Evolutionary conservation across 2,797 vertebrate species (phyloP), one percentile per base, ranked within the genome.

Genomic region (Stomatorhinus walkeri): DNA sequence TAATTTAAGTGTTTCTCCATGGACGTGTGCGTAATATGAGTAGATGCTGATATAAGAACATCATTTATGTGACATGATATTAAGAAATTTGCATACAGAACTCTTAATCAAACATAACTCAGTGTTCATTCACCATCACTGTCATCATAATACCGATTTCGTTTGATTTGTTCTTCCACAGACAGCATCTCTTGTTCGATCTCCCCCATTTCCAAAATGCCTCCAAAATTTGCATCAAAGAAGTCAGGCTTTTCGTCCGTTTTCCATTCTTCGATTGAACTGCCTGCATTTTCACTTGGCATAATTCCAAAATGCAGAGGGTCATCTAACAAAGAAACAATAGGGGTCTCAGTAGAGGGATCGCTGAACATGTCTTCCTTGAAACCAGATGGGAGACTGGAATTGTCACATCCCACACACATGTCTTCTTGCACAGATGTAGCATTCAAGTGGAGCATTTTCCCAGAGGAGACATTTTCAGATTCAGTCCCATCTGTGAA

Each of bases 91-190:
- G 68, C 5, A 87, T 89, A 88, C 64, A 88, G 91, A 90, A 89
- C 64, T 64, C 64, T 32, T 46, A 10, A 64, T 89, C 28, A 51
- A 68, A 61, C n/a, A n/a, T 86, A 88, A 64, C 64, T 89, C 40
- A 90, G 24, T 89, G 90, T 12, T 92, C 90, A 83, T 28, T 59
- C 86, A 56, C 16, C 87, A 85, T 94, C 94, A 5, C 95, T 94
- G 86, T 95, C 95, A 0, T 97, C 92, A 79, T 96, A 96, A 92
- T 92, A 95, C 93, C 96, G 94, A 36, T 96, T 97, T 91, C 93
- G 96, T 93, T 97, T 96, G 92, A 97, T 98, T 93, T 96, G 94
- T 91, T 97, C 95, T 93, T 97, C 95, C 90, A 93, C 92, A 0
- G 96, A 96, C 91, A 97, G 92, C 32, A 88, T 90, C 10, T 93